These are phyloP conservation scores for Dipodomys spectabilis DNA, from an alignment of 2,113 vertebrate genomes.

Conservation along the genomic window DNA sequence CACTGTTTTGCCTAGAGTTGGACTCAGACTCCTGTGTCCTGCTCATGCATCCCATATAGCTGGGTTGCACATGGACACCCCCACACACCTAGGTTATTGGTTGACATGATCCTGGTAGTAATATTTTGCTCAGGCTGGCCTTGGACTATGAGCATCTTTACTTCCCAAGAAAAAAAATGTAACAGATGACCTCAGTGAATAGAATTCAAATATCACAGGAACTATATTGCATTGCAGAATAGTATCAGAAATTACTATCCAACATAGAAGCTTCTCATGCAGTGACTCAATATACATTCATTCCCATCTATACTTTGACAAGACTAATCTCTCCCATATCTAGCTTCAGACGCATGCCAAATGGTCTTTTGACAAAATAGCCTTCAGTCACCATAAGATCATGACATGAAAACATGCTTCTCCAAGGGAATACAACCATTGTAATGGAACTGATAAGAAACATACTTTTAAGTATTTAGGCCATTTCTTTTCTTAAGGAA, in stretches of 20 bases:
- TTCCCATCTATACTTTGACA: background rate
- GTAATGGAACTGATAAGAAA: conserved; percentile 18
- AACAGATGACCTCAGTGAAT: background rate
- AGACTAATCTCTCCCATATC: background rate
- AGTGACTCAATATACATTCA: background rate
- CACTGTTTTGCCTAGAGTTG: too few species aligned
- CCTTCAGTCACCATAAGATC: background rate
- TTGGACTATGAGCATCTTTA: too few species aligned
- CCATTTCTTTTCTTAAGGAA: background rate
- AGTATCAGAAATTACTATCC: background rate
- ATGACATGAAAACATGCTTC: conserved; percentile 34
- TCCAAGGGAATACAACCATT: conserved; percentile 23
- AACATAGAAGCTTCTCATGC: conserved; percentile 21
- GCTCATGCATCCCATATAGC: too few species aligned
- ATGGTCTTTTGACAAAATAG: background rate
- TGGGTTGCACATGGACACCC: too few species aligned
- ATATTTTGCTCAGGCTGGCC: too few species aligned
- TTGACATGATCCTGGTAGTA: too few species aligned
- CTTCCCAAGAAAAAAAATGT: background rate
- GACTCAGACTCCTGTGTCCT: too few species aligned
- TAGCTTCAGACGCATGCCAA: conserved; percentile 23
- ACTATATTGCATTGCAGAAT: conserved; percentile 38
- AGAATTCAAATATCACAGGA: background rate
- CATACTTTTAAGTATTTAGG: conserved; percentile 41
- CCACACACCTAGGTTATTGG: too few species aligned